These are phyloP conservation scores for Drosophila littoralis DNA, from an alignment of 1,140 invertebrate genomes.

Conservation along the genomic window DNA sequence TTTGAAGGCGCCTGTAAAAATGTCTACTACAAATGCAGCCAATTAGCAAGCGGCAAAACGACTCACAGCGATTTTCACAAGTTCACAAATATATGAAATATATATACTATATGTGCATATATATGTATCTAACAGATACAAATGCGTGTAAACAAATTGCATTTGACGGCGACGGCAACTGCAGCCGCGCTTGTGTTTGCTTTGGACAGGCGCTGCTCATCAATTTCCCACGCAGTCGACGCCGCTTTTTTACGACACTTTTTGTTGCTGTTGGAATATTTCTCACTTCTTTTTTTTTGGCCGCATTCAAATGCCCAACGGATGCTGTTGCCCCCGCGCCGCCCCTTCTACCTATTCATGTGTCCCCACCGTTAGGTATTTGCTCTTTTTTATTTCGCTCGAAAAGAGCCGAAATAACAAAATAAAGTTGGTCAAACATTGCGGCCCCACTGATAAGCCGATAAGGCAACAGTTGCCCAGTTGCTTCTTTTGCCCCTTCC, in stretches of 20 bases:
- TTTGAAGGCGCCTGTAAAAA: constrained; percentile 70
- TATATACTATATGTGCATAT: too few relatives aligned
- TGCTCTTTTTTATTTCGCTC: constrained; percentile 52
- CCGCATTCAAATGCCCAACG: constrained; percentile 61
- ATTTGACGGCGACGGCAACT: constrained; percentile 34
- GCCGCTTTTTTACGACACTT: constrained; percentile 67
- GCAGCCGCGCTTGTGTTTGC: constrained; percentile 46
- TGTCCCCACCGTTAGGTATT: constrained; percentile 29
- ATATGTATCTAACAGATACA: constrained; percentile 71
- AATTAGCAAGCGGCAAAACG: constrained; percentile 67
- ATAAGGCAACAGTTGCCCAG: constrained; percentile 52
- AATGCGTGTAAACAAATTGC: constrained; percentile 65
- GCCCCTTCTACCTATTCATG: too few relatives aligned
- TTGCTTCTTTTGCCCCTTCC: constrained; percentile 9
- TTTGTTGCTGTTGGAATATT: constrained; percentile 43
- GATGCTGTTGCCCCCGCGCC: constrained; percentile 45
- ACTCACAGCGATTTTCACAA: constrained; percentile 75
- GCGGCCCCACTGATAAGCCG: constrained; percentile 50
- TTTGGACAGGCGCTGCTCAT: constrained; percentile 62
- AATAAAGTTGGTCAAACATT: constrained; percentile 62
- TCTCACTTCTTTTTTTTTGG: constrained; percentile 49
- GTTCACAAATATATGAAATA: constrained; percentile 67
- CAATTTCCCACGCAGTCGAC: constrained; percentile 71
- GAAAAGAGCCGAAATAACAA: constrained; percentile 27
- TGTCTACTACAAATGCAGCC: constrained; percentile 71